Conservation (phyloP, 2,797 vertebrate genomes). For the Sebastes hubbsi region DNA sequence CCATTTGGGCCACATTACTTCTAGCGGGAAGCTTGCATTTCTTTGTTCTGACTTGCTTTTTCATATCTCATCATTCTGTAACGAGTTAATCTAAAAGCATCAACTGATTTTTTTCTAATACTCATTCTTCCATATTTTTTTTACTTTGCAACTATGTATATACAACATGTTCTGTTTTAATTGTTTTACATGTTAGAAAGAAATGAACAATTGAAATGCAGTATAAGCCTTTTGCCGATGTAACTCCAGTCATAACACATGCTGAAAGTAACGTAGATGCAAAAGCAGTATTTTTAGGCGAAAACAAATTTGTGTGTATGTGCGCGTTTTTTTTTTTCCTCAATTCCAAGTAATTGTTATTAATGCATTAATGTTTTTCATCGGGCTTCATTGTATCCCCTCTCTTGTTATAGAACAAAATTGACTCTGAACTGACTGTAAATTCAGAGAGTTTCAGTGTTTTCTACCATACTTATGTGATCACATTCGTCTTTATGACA, state of each 20-base stretch:
- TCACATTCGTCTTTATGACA: not conserved
- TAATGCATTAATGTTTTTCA: not conserved
- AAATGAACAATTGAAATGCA: conserved; percentile 73
- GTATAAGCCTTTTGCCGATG: conserved; percentile 73
- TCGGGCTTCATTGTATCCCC: conserved; percentile 1
- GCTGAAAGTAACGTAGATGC: conserved; percentile 59
- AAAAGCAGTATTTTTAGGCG: conserved; percentile 56
- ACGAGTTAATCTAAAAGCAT: conserved; percentile 55
- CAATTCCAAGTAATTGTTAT: conserved; percentile 17
- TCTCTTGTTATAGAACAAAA: not conserved
- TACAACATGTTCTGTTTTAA: conserved; percentile 56
- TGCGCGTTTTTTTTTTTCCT: not conserved
- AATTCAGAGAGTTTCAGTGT: not conserved
- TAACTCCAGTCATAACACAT: conserved; percentile 57
- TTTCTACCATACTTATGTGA: not conserved
- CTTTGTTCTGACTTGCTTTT: conserved; percentile 62
- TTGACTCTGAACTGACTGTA: not conserved
- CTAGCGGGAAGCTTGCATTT: conserved; percentile 53
- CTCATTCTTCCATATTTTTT: conserved; percentile 39
- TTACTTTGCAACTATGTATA: conserved; percentile 73
- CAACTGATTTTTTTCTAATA: conserved; percentile 27
- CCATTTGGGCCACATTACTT: conserved; percentile 53
- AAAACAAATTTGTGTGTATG: conserved; percentile 43
- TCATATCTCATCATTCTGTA: conserved; percentile 70
- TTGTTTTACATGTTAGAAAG: conserved; percentile 57